Percentiles rank a stretch among this genome's conserved stretches.
phyloP scores from a whole-genome alignment of 1,140 invertebrate species.

The Zaprionus gabonicus region DNA sequence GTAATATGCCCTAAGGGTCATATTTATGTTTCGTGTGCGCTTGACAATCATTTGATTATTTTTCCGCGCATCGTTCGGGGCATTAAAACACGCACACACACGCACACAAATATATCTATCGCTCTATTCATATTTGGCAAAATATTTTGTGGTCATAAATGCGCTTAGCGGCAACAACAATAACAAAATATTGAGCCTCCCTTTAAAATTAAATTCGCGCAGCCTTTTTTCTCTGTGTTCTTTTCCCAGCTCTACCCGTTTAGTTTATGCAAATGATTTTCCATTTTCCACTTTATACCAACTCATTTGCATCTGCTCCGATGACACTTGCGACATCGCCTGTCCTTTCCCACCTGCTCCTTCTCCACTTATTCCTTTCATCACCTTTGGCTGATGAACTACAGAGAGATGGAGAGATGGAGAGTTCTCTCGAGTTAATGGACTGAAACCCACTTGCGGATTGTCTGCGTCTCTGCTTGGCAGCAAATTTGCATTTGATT shows the following conservation, averaged over 20 bases:
- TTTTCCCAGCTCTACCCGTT: neutral
- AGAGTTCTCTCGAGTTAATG: conserved; percentile 14
- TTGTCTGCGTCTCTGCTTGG: neutral
- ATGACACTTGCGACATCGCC: conserved; percentile 1
- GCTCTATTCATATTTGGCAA: conserved; percentile 40
- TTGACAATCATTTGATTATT: conserved; percentile 68
- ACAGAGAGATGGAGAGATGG: neutral
- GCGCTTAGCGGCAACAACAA: conserved; percentile 18
- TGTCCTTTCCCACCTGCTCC: neutral
- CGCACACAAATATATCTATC: neutral
- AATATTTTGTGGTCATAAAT: conserved; percentile 54
- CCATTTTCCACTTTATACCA: conserved; percentile 14
- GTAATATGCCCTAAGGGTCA: conserved; percentile 63
- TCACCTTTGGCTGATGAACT: conserved; percentile 5
- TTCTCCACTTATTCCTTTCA: neutral
- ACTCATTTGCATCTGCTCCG: conserved; percentile 20
- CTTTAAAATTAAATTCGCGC: conserved; percentile 6
- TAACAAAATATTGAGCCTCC: conserved; percentile 4
- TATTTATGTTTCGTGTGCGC: conserved; percentile 54
- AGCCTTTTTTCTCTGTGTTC: neutral
- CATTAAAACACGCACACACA: conserved; percentile 18
- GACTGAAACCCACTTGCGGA: conserved; percentile 6
- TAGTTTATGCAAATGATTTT: conserved; percentile 32
- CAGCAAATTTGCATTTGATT: conserved; percentile 13
- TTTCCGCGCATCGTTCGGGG: conserved; percentile 10